Percentiles rank a stretch among this genome's conserved stretches.
Conservation (phyloP, 2,113 vertebrate genomes). For the Periophthalmodon schlosseri region DNA sequence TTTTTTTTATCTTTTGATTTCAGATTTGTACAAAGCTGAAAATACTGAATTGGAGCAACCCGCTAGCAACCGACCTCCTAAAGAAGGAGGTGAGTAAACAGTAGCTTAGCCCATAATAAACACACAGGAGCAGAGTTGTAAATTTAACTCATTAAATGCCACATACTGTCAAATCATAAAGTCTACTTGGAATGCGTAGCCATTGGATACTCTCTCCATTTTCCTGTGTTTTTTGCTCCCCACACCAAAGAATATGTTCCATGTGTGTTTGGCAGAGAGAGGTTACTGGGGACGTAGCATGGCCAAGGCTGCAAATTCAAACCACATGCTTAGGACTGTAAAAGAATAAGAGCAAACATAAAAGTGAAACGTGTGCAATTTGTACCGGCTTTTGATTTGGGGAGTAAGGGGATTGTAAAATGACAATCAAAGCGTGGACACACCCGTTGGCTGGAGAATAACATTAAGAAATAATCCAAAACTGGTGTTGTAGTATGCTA, state of each 20-base stretch:
- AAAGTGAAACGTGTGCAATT: neutral
- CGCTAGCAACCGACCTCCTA: constrained; percentile 8
- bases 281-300: constrained; percentile 39
- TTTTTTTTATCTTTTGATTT: constrained; percentile 11
- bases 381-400: neutral
- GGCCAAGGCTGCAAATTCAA: constrained; percentile 58
- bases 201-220: constrained; percentile 30
- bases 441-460: neutral
- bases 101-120: neutral
- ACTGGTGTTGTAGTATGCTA: neutral
- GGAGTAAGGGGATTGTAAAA: neutral
- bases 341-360: constrained; percentile 14
- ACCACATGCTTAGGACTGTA: constrained; percentile 64
- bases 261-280: constrained; percentile 56
- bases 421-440: neutral
- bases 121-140: neutral
- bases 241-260: constrained; percentile 62
- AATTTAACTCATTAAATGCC: neutral
- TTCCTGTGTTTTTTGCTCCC: neutral
- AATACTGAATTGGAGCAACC: neutral
- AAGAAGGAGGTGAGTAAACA: constrained; percentile 43
- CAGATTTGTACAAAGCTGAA: constrained; percentile 56
- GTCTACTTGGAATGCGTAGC: constrained; percentile 11
- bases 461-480: neutral
- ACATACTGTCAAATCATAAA: neutral